phyloP scores from a whole-genome alignment of 2,797 vertebrate species.

The Notoglanidium macrostoma region DNA sequence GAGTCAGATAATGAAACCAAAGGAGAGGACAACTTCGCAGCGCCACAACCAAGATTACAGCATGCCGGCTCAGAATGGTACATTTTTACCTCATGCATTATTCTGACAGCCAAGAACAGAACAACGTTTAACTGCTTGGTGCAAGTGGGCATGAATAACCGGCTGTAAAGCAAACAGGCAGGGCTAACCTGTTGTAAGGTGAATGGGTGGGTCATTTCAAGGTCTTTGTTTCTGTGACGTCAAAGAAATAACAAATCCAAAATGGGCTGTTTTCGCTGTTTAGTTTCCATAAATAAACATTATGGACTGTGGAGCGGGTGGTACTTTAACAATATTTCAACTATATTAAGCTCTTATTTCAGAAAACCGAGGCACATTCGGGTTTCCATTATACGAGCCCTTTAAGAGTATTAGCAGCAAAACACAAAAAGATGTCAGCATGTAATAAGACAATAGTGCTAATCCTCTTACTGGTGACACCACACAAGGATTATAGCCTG shows the following conservation, averaged over 20 bases:
- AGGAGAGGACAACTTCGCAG: background rate
- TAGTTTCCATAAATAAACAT: background rate
- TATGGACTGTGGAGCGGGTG: background rate
- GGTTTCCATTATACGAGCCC: background rate
- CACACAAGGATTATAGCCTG: conserved; percentile 44
- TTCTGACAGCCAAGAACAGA: background rate
- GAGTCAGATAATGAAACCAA: conserved; percentile 2
- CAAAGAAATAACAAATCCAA: background rate
- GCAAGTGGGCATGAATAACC: background rate
- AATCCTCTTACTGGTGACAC: conserved; percentile 54
- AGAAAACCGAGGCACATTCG: background rate
- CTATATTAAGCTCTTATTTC: background rate
- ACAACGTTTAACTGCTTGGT: background rate
- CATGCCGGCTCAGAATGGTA: background rate
- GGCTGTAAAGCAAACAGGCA: background rate
- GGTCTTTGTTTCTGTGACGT: background rate
- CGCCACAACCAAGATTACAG: background rate
- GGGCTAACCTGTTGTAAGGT: background rate
- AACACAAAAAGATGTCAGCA: conserved; percentile 51
- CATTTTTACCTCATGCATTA: background rate
- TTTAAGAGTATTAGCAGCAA: conserved; percentile 40
- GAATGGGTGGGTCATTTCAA: background rate
- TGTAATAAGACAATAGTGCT: conserved; percentile 51
- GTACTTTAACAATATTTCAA: background rate
- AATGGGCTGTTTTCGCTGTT: background rate